phyloP scores from a whole-genome alignment of 2,113 vertebrate genomes.

The Takifugu bimaculatus region DNA sequence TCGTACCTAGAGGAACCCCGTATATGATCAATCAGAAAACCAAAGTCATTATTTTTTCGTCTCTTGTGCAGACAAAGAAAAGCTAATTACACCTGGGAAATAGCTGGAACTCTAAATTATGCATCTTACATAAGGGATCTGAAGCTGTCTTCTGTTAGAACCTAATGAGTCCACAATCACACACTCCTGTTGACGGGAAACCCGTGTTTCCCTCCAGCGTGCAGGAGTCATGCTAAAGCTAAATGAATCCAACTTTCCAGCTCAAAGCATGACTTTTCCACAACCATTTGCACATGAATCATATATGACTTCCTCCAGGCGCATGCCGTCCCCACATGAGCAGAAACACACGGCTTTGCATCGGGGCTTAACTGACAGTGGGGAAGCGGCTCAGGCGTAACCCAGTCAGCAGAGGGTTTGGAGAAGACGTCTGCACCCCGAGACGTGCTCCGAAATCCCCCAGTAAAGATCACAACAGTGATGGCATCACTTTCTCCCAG shows the following conservation, averaged over 20 bases:
- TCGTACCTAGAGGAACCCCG: too few relatives aligned
- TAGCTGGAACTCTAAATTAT: neutral
- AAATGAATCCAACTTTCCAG: neutral
- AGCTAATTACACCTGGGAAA: too few relatives aligned
- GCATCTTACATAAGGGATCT: neutral
- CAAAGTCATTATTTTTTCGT: too few relatives aligned
- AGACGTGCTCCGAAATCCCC: neutral
- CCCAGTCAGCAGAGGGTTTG: slow-evolving; percentile 7
- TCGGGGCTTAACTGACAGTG: neutral
- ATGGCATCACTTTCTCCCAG: too few relatives aligned
- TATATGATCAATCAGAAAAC: too few relatives aligned
- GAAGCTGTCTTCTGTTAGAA: neutral
- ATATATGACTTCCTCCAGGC: neutral
- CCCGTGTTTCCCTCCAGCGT: neutral
- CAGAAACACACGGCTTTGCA: neutral
- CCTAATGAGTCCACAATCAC: neutral
- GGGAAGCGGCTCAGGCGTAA: too few relatives aligned
- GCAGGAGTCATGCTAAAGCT: neutral
- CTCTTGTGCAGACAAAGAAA: too few relatives aligned
- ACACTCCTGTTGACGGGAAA: neutral
- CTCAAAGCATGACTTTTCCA: neutral
- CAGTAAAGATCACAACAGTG: too few relatives aligned
- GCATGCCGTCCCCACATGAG: neutral
- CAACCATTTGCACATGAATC: neutral
- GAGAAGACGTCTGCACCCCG: slow-evolving; percentile 14